Evolutionary conservation across 2,113 vertebrate genomes (phyloP).

Genomic region (Tonatia bakeri): DNA sequence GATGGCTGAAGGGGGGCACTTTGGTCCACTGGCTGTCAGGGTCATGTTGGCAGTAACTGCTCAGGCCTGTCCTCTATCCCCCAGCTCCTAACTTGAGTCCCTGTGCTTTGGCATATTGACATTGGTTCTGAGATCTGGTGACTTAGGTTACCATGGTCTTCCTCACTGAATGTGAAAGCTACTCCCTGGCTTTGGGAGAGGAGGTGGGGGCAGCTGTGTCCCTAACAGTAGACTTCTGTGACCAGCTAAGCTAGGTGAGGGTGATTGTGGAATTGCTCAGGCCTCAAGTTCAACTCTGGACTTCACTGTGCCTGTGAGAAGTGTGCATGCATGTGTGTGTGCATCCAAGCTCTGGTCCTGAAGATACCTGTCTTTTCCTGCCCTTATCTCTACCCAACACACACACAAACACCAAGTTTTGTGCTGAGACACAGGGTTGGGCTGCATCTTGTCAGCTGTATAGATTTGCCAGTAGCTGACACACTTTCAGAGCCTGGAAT

Average conservation of each 20-base stretch:
- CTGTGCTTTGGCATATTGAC: not conserved
- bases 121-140: not conserved
- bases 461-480: not conserved
- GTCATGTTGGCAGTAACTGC: not conserved
- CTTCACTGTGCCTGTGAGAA: not conserved
- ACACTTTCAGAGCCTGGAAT: constrained; percentile 7
- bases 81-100: not conserved
- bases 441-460: not conserved
- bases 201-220: not conserved
- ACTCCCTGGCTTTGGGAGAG: not conserved
- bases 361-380: not conserved
- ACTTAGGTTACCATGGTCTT: not conserved
- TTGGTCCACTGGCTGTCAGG: not conserved
- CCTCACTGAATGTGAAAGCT: not conserved
- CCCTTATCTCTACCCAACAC: not conserved
- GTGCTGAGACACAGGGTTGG: not conserved
- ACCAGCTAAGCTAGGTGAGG: not conserved
- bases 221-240: not conserved
- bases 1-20: constrained; percentile 8
- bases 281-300: not conserved
- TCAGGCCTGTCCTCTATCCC: not conserved
- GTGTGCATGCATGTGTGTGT: not conserved
- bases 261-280: not conserved
- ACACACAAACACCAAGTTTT: not conserved
- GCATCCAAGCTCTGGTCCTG: not conserved